A percentile compares a stretch with the other conserved stretches of the same genome.
Evolutionary conservation across 2,113 vertebrate species (phyloP).

Genomic region (Oryzias curvinotus): DNA sequence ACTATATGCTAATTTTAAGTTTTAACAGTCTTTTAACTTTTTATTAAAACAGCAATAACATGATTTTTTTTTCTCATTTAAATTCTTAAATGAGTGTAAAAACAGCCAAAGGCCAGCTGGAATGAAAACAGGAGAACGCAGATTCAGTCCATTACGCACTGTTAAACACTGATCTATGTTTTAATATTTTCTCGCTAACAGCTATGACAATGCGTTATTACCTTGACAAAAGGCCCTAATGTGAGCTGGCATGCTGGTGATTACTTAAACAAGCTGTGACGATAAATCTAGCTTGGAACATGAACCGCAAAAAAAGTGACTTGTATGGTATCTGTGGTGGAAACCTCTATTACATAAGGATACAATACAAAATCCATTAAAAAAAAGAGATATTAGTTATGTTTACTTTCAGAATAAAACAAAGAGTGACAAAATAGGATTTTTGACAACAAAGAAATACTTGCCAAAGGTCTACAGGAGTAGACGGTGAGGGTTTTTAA

Average conservation of each 20-base stretch:
- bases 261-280: slow-evolving; percentile 75
- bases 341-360: too few relatives aligned
- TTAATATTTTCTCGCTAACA: slow-evolving; percentile 79
- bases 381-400: slow-evolving; percentile 17
- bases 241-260: slow-evolving; percentile 61
- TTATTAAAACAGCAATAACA: slow-evolving; percentile 71
- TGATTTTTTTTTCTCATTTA: slow-evolving; percentile 60
- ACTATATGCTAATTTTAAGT: too few relatives aligned
- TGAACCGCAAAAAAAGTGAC: slow-evolving; percentile 42
- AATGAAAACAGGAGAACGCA: slow-evolving; percentile 74
- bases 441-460: too few relatives aligned
- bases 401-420: slow-evolving; percentile 19
- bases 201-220: slow-evolving; percentile 74
- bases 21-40: slow-evolving; percentile 41
- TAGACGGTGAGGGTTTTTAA: too few relatives aligned
- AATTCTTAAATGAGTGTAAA: slow-evolving; percentile 73
- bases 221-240: slow-evolving; percentile 73
- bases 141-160: slow-evolving; percentile 76
- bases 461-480: too few relatives aligned
- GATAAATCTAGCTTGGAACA: slow-evolving; percentile 64
- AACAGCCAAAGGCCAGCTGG: slow-evolving; percentile 71
- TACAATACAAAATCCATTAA: slow-evolving; percentile 3
- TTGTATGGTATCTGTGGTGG: slow-evolving; percentile 10
- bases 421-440: too few relatives aligned
- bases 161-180: slow-evolving; percentile 80